Conservation (phyloP, 2,888 invertebrate genomes). For the Meteorus colon region DNA sequence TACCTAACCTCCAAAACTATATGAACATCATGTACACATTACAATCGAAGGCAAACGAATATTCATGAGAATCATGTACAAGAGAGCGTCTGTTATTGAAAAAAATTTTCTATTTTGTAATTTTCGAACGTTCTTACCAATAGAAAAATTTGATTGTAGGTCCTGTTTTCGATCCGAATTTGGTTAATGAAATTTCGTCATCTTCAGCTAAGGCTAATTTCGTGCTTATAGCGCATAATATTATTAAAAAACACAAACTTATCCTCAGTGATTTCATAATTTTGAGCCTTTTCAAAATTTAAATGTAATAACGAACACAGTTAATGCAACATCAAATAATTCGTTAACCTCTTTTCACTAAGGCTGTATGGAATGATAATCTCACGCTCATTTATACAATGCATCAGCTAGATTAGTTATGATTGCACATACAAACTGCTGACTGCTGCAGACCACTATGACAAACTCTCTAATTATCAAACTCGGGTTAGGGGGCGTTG, state of each 20-base stretch:
- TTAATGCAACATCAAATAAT: not conserved
- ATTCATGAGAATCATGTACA: no score
- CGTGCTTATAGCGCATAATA: conserved; percentile 55
- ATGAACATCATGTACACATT: not conserved
- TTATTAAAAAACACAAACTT: conserved; percentile 58
- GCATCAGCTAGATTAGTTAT: no score
- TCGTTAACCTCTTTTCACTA: no score
- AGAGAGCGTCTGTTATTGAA: no score
- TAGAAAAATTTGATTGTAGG: conserved; percentile 90
- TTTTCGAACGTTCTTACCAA: conserved; percentile 79
- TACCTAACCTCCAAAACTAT: conserved; percentile 18
- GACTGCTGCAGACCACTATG: no score
- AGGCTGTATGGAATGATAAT: no score
- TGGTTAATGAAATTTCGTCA: conserved; percentile 81
- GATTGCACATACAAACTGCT: no score
- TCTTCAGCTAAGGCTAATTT: conserved; percentile 63
- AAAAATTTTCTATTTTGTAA: conserved; percentile 13
- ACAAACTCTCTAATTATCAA: no score
- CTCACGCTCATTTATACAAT: no score
- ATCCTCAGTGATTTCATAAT: conserved; percentile 60
- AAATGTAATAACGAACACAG: conserved; percentile 9
- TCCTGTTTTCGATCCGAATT: conserved; percentile 82
- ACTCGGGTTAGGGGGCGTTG: no score
- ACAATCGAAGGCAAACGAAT: not conserved
- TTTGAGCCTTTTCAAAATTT: conserved; percentile 50